Evolutionary conservation across 2,113 vertebrate species (phyloP), one percentile per base, ranked within the genome.

Genomic region (Phrynosoma platyrhinos): DNA sequence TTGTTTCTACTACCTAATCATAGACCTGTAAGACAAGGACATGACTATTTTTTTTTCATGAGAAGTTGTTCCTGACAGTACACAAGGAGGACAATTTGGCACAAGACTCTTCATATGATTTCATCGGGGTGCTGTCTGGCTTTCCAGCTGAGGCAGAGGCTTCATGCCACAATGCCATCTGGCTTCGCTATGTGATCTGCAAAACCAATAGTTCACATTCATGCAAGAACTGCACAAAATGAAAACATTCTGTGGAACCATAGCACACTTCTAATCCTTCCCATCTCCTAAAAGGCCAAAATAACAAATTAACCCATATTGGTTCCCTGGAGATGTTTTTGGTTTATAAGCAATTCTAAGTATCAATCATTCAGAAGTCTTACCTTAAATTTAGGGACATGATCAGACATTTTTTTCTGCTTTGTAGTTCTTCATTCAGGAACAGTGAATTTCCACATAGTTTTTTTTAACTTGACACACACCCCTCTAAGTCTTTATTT

Each of bases 41-140:
- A 52, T 30, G 52, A 25, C 30, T 81, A 9, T 7, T 81, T 40
- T 27, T 23, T 72, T 9, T 74, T 47, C 20, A 36, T 12, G 13
- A 69, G 25, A 5, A 74, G n/a, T 16, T 14, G 79, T 40, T 64
- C 53, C 9, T n/a, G 23, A 36, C 18, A n/a, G 52, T 23, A 53
- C 20, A 23, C 47, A 36, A n/a, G n/a, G 68, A 52, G 10, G 21
- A 21, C 9, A 18, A 30, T 53, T 74, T 84, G 75, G 62, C 76
- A 16, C 25, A 77, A 47, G 75, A 10, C 18, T n/a, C 40, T 25
- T 7, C 1, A 18, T 32, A 27, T 66, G 36, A 64, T 30, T 85
- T 77, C 74, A 85, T 66, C 55, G 76, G 75, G 55, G 74, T 40
- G 84, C 58, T 76, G 74, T 68, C 75, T 78, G 58, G 84, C 40